Percentiles rank a stretch among this genome's conserved stretches.
These are phyloP conservation scores for Lysandra coridon DNA, from an alignment of 2,888 invertebrate genomes.

Conservation along the genomic window DNA sequence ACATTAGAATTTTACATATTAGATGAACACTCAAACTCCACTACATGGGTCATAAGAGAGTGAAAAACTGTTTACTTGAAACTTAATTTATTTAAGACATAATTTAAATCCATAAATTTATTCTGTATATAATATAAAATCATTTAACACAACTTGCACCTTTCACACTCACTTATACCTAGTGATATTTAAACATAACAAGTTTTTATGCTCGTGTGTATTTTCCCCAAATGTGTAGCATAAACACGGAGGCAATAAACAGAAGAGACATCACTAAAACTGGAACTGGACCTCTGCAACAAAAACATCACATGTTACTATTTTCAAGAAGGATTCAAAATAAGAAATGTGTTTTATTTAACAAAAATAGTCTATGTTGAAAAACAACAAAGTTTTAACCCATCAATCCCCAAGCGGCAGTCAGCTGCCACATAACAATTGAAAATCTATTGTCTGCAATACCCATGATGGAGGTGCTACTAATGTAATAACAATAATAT, in stretches of 20 bases:
- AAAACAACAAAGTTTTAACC: too few species aligned
- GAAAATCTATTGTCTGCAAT: too few species aligned
- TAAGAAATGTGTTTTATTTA: too few species aligned
- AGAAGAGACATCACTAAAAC: constrained; percentile 99
- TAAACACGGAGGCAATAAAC: constrained; percentile 99
- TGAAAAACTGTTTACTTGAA: neutral
- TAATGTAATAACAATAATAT: too few species aligned
- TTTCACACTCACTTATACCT: constrained; percentile 29
- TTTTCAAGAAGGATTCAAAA: neutral
- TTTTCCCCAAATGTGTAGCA: constrained; percentile 99
- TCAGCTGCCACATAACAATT: too few species aligned
- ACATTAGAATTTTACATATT: too few species aligned
- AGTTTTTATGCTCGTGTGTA: constrained; percentile 87
- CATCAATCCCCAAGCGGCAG: too few species aligned
- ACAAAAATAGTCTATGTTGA: too few species aligned
- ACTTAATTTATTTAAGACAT: constrained; percentile 27
- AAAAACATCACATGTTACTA: constrained; percentile 47
- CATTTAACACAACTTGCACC: constrained; percentile 26
- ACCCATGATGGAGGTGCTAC: too few species aligned
- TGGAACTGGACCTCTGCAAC: constrained; percentile 97
- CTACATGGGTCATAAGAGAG: neutral
- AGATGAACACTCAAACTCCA: neutral
- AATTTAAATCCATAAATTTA: constrained; percentile 33
- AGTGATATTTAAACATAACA: constrained; percentile 17
- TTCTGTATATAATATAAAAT: constrained; percentile 33